These are phyloP conservation scores for Drepana falcataria DNA, from an alignment of 2,888 invertebrate genomes.

Conservation along the genomic window DNA sequence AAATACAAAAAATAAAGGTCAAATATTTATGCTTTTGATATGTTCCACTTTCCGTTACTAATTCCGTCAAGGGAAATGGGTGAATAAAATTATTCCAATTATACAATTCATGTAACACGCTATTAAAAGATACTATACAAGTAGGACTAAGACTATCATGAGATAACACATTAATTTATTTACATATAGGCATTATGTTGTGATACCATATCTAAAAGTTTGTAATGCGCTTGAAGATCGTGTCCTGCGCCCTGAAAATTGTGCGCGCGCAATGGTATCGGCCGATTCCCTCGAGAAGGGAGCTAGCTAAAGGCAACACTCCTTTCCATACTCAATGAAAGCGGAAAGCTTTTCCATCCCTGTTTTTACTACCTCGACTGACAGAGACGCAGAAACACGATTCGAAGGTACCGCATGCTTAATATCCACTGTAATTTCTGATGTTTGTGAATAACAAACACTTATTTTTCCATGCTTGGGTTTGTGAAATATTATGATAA, in stretches of 20 bases:
- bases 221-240: constrained; percentile 46
- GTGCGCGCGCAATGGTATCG: constrained; percentile 65
- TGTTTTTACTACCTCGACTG: constrained; percentile 15
- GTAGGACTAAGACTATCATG: no score
- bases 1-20: no score
- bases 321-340: constrained; percentile 31
- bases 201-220: constrained; percentile 39
- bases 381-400: constrained; percentile 10
- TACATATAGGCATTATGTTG: not conserved
- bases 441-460: not conserved
- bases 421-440: not conserved
- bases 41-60: no score
- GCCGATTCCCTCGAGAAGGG: constrained; percentile 39
- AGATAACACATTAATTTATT: not conserved
- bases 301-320: constrained; percentile 19
- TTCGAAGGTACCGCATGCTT: not conserved
- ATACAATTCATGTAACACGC: no score
- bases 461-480: not conserved
- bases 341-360: constrained; percentile 24
- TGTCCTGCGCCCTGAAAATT: constrained; percentile 71
- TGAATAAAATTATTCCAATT: no score
- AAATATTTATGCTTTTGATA: no score
- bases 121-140: no score
- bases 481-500: not conserved
- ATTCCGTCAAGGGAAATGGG: no score